Conservation (phyloP, 2,888 invertebrate species). For the Nineta flava region DNA sequence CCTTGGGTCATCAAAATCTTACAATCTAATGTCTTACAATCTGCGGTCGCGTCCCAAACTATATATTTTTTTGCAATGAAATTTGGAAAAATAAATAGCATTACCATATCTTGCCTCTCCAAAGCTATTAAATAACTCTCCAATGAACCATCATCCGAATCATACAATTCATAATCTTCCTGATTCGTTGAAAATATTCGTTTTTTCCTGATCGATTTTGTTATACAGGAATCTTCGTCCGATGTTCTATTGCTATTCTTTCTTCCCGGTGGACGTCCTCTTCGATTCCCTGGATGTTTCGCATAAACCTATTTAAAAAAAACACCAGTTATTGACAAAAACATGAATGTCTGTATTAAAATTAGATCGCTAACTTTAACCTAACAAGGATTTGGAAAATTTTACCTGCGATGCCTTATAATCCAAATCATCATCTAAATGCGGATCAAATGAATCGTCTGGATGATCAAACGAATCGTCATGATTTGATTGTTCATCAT, state of each 20-base stretch:
- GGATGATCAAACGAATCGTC: background rate
- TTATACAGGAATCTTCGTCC: background rate
- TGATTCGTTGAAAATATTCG: background rate
- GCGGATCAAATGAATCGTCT: background rate
- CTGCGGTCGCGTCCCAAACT: too few species aligned
- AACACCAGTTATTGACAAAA: background rate
- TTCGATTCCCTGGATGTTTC: conserved; percentile 5
- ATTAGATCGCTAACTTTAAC: too few species aligned
- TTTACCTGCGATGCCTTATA: background rate
- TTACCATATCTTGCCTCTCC: conserved; percentile 6
- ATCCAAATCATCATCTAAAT: conserved; percentile 2
- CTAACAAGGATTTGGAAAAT: background rate
- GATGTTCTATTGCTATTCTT: conserved; percentile 1
- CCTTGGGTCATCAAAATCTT: too few species aligned
- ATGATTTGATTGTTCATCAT: background rate
- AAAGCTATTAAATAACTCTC: conserved; percentile 5
- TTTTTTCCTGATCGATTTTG: conserved; percentile 2
- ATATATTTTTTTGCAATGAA: too few species aligned
- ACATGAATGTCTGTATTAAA: too few species aligned
- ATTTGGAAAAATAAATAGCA: too few species aligned
- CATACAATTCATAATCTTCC: conserved; percentile 1
- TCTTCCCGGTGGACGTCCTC: conserved; percentile 1
- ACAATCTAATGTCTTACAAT: too few species aligned
- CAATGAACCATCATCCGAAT: conserved; percentile 2
- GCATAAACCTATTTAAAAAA: background rate